phyloP scores from a whole-genome alignment of 2,797 vertebrate genomes.

The Mallotus villosus region DNA sequence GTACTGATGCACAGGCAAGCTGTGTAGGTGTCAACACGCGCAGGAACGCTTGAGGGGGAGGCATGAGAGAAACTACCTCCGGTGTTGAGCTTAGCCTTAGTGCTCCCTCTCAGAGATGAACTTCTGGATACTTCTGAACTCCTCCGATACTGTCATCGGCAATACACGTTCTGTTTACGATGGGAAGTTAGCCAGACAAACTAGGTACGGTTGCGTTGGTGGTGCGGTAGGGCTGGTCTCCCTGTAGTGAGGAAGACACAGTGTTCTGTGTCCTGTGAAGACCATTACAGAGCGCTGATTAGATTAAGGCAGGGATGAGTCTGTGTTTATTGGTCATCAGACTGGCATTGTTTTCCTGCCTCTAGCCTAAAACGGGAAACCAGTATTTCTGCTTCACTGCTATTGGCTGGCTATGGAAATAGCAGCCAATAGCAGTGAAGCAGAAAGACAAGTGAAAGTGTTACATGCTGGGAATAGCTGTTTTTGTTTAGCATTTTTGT shows the following conservation, averaged over 20 bases:
- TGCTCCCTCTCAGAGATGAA: not conserved
- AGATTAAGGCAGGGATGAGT: not conserved
- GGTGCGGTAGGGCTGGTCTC: no score
- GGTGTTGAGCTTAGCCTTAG: not conserved
- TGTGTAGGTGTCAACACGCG: not conserved
- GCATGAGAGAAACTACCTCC: not conserved
- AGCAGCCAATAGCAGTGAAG: not conserved
- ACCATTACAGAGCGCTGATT: not conserved
- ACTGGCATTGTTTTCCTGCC: not conserved
- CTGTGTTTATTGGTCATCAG: not conserved
- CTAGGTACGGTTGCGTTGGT: not conserved
- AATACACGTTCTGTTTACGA: not conserved
- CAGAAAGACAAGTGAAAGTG: not conserved
- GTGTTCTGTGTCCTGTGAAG: not conserved
- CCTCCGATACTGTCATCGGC: not conserved
- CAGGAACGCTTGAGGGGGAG: not conserved
- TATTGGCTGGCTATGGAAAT: no score
- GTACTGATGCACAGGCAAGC: not conserved
- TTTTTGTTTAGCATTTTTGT: not conserved
- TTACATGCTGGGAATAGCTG: not conserved
- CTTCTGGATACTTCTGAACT: not conserved
- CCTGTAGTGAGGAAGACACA: not conserved
- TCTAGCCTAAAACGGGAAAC: not conserved
- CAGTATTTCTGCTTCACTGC: no score
- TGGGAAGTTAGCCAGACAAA: not conserved